These are phyloP conservation scores for Huso huso DNA, from an alignment of 2,797 vertebrate genomes.

Conservation along the genomic window DNA sequence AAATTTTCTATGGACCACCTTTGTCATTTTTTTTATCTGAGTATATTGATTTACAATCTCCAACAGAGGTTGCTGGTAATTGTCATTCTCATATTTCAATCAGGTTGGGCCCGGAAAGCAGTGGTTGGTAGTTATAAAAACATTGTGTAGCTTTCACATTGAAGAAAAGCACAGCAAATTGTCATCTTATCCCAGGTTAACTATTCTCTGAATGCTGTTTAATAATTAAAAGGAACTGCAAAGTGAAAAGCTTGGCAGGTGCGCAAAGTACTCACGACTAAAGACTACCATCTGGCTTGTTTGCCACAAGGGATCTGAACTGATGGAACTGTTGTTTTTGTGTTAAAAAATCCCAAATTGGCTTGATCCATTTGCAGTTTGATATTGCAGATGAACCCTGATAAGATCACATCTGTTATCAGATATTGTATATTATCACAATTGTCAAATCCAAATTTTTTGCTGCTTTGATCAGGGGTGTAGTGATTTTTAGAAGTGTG, in stretches of 20 bases:
- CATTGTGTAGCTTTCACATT: background rate
- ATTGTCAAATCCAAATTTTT: background rate
- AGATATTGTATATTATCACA: background rate
- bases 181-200: slow-evolving; percentile 6
- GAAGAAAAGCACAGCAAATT: slow-evolving; percentile 1
- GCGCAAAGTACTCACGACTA: slow-evolving; percentile 10
- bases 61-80: too few relatives aligned
- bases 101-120: background rate
- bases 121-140: background rate
- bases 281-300: slow-evolving; percentile 10
- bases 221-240: slow-evolving; percentile 14
- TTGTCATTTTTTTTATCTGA: too few relatives aligned
- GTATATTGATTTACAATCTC: too few relatives aligned
- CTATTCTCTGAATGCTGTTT: slow-evolving; percentile 10
- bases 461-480: background rate
- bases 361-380: slow-evolving; percentile 9
- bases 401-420: slow-evolving; percentile 1
- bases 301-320: slow-evolving; percentile 10
- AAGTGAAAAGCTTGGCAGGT: slow-evolving; percentile 8
- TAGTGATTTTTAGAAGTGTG: too few relatives aligned
- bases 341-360: background rate
- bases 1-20: too few relatives aligned
- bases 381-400: slow-evolving; percentile 5
- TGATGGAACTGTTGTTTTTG: slow-evolving; percentile 4
- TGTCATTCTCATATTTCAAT: slow-evolving; percentile 15